A percentile compares a stretch with the other conserved stretches of the same genome.
phyloP scores from a whole-genome alignment of 2,888 invertebrate species.

The Pycnomerus fuliginosus region DNA sequence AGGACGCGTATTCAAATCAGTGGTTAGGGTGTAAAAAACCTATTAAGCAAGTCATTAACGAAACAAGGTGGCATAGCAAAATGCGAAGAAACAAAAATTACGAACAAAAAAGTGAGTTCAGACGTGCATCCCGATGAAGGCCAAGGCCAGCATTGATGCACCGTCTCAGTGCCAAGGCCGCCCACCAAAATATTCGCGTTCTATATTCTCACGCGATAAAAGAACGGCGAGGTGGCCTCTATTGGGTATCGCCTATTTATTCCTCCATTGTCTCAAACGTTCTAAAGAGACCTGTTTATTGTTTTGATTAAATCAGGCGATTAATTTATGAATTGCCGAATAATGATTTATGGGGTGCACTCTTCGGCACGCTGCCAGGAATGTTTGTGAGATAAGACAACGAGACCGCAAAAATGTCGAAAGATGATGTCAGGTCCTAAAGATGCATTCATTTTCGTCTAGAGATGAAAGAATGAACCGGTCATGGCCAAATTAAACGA shows the following conservation, averaged over 20 bases:
- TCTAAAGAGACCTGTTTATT: too few relatives aligned
- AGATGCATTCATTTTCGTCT: constrained; percentile 14
- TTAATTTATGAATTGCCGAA: too few relatives aligned
- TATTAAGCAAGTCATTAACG: constrained; percentile 9
- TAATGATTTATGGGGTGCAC: too few relatives aligned
- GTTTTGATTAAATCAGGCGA: too few relatives aligned
- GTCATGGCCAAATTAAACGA: constrained; percentile 25
- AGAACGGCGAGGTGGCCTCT: too few relatives aligned
- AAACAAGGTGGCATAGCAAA: constrained; percentile 8
- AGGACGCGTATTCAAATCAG: constrained; percentile 5
- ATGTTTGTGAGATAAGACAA: constrained; percentile 4
- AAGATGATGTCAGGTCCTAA: constrained; percentile 13
- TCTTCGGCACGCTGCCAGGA: too few relatives aligned
- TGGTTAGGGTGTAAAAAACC: constrained; percentile 7
- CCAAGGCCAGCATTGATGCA: constrained; percentile 45
- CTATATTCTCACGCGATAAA: constrained; percentile 23
- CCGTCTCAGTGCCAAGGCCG: constrained; percentile 42
- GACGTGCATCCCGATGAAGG: constrained; percentile 47
- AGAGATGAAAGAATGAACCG: constrained; percentile 12
- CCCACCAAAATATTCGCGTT: constrained; percentile 29
- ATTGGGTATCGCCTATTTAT: too few relatives aligned
- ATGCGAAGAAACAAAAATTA: constrained; percentile 6
- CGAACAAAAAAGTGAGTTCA: constrained; percentile 3
- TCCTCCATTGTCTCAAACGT: too few relatives aligned
- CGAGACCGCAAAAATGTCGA: constrained; percentile 12